Conservation (phyloP, 2,888 invertebrate species). For the Andrena bicolor region DNA sequence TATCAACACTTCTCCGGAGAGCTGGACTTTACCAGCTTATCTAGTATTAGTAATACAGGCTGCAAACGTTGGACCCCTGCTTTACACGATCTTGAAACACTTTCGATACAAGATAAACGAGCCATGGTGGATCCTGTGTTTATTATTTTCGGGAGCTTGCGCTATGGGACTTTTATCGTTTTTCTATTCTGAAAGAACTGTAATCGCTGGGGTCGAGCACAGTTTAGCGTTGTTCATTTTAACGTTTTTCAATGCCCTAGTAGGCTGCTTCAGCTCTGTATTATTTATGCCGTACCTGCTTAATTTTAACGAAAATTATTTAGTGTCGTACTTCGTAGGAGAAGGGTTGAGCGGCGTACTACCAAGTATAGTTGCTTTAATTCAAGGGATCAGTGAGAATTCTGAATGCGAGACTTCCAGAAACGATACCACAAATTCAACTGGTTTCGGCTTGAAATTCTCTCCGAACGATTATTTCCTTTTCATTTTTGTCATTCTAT, state of each 20-base stretch:
- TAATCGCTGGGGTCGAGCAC: conserved; percentile 86
- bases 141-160: conserved; percentile 86
- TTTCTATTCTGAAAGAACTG: conserved; percentile 87
- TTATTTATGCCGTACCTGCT: conserved; percentile 94
- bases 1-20: conserved; percentile 92
- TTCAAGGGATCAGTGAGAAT: conserved; percentile 92
- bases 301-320: conserved; percentile 90
- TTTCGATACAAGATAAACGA: conserved; percentile 85
- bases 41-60: conserved; percentile 92
- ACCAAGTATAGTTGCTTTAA: conserved; percentile 91
- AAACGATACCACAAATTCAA: conserved; percentile 79
- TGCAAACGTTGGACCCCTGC: conserved; percentile 92
- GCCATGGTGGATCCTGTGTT: conserved; percentile 86
- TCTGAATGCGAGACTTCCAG: conserved; percentile 83
- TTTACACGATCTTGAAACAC: conserved; percentile 87
- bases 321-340: conserved; percentile 93
- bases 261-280: conserved; percentile 95
- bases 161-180: conserved; percentile 88
- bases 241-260: conserved; percentile 89
- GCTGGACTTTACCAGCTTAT: conserved; percentile 94
- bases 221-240: conserved; percentile 88
- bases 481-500: conserved; percentile 88
- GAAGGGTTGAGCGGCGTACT: conserved; percentile 93
- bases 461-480: conserved; percentile 88
- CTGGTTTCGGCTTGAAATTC: conserved; percentile 86